Conservation (phyloP, 1,140 invertebrate species). For the Adelges cooleyi region DNA sequence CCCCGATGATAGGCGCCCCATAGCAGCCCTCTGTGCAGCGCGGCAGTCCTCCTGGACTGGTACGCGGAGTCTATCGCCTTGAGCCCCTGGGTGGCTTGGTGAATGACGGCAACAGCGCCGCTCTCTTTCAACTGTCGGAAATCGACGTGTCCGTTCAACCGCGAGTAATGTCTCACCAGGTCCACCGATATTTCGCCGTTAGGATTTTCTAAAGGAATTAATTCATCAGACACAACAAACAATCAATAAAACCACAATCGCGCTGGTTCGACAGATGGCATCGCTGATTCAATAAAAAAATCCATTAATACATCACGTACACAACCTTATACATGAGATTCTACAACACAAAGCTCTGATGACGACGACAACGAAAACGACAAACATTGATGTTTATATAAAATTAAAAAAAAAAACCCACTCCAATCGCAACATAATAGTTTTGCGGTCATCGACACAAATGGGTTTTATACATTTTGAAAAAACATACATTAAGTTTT, state of each 20-base stretch:
- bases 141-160: conserved; percentile 27
- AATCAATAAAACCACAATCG: conserved; percentile 12
- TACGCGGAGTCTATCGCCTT: not conserved
- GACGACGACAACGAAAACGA: no score
- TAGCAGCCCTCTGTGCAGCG: conserved; percentile 17
- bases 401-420: no score
- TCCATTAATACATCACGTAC: no score
- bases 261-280: no score
- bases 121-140: conserved; percentile 6
- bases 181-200: not conserved
- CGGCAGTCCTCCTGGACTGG: not conserved
- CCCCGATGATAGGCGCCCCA: conserved; percentile 30
- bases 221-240: conserved; percentile 4
- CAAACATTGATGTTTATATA: no score
- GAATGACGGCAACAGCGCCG: conserved; percentile 21
- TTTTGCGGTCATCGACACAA: no score
- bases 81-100: conserved; percentile 21
- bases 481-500: no score
- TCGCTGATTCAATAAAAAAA: no score
- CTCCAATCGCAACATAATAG: no score
- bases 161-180: conserved; percentile 17
- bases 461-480: no score
- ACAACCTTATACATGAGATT: no score
- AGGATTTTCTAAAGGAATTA: conserved; percentile 13
- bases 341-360: no score